These are phyloP conservation scores for Leucoma salicis DNA, from an alignment of 2,888 invertebrate species.

Conservation along the genomic window DNA sequence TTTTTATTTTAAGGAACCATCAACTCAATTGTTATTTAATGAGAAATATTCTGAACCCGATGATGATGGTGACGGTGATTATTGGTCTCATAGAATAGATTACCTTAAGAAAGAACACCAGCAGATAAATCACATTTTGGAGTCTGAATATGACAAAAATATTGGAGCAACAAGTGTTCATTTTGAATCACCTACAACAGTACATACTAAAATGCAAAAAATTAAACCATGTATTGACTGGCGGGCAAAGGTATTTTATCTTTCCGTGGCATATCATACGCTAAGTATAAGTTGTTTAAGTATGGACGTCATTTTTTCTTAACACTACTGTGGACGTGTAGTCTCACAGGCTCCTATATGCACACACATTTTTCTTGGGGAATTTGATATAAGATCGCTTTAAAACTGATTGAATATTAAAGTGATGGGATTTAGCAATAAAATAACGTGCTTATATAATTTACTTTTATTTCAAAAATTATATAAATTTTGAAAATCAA, in stretches of 20 bases:
- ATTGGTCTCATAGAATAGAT: slow-evolving; percentile 67
- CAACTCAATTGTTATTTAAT: slow-evolving; percentile 41
- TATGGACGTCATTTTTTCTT: no score
- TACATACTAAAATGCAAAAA: slow-evolving; percentile 56
- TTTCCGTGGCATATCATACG: no score
- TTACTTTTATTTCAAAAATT: no score
- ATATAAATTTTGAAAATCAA: no score
- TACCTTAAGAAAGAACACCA: slow-evolving; percentile 66
- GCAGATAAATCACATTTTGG: slow-evolving; percentile 66
- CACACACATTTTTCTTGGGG: no score
- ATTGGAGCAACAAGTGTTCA: slow-evolving; percentile 52
- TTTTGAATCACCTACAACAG: slow-evolving; percentile 45
- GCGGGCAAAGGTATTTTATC: slow-evolving; percentile 57
- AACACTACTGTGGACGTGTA: no score
- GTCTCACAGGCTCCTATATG: no score
- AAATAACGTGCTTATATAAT: no score
- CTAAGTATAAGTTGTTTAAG: no score
- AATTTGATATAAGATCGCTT: no score
- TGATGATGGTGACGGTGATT: slow-evolving; percentile 52
- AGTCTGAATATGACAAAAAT: slow-evolving; percentile 64
- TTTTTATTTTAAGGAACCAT: slow-evolving; percentile 46
- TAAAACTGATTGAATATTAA: no score
- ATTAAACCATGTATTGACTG: slow-evolving; percentile 66
- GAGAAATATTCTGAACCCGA: slow-evolving; percentile 37
- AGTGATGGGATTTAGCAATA: no score